Conservation (phyloP, 2,797 vertebrate genomes). For the Miopithecus talapoin region DNA sequence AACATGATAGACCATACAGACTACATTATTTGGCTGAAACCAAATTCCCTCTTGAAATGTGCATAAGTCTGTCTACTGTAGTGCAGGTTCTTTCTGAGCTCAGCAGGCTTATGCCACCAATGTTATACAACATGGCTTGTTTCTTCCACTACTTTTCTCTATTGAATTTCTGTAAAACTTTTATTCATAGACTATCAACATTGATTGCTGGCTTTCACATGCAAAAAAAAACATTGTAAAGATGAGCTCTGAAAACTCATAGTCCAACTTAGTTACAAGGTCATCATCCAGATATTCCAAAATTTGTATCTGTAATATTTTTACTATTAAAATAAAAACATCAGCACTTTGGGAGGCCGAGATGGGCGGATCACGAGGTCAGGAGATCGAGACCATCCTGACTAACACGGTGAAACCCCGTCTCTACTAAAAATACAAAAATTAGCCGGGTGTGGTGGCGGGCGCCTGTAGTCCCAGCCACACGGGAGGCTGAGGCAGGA, state of each 20-base stretch:
- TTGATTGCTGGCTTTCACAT: background rate
- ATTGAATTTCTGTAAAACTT: background rate
- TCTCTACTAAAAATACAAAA: no score
- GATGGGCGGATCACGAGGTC: no score
- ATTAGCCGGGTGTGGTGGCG: no score
- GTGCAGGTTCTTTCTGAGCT: background rate
- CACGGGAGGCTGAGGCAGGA: no score
- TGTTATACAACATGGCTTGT: accelerated
- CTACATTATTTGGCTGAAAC: background rate
- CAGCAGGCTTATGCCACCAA: background rate
- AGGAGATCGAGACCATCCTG: no score
- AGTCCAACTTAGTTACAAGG: background rate
- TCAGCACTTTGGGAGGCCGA: no score
- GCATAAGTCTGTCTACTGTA: accelerated
- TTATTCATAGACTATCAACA: background rate
- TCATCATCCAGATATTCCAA: background rate
- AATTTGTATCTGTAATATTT: background rate
- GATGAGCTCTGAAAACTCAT: background rate
- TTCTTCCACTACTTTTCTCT: background rate
- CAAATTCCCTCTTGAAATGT: background rate
- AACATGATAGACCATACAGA: background rate
- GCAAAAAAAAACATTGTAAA: background rate
- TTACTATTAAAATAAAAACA: background rate
- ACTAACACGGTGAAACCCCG: no score
- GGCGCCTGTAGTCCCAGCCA: no score